Evolutionary conservation across 2,888 invertebrate genomes (phyloP), one percentile per base, ranked within the genome.

Genomic region (Lycocerus yunnanus): DNA sequence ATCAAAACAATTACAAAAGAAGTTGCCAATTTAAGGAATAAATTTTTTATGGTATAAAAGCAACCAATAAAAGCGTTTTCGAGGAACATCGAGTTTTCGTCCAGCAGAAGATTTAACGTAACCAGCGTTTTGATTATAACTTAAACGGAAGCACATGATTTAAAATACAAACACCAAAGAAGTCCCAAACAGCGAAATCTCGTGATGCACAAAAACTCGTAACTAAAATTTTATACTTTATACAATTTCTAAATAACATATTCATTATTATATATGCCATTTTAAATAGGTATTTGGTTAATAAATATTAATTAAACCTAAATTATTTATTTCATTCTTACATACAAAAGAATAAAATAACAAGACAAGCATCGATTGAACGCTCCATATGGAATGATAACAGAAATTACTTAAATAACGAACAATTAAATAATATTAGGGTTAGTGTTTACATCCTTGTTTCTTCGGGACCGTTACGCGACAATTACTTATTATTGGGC

Each of bases 251-350:
- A 27, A 63, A 61, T 63, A 70, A 70, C 58, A 16, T 58, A 27
- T 63, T 63, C 61, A 61, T 24, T 70, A 63, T 63, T 63, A 70
- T 58, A 71, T 63, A 66, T 65, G 43, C 43, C 43, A 43, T 43
- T 43, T 43, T 43, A 43, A 43, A 70, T 70, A 24, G 21, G 21
- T 24, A 24, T 61, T 27, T 69, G 20, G 69, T 70, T 66, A 71
- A 71, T 71, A 71, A 71, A 71, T 71, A 71, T 70, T 27, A 58
- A 66, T 65, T 59, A 18, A 71, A 71, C 71, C 71, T 71, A 71
- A 70, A 71, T 66, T 71, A 69, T 69, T 69, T 71, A 65, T 65
- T 71, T 65, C 65, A 71, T 21, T 71, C 71, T 71, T 71, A 71
- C 65, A 66, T 71, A 71, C 71, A 71, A 69, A 66, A 61, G 27